Evolutionary conservation across 2,888 invertebrate species (phyloP).

Genomic region (Panopea generosa): DNA sequence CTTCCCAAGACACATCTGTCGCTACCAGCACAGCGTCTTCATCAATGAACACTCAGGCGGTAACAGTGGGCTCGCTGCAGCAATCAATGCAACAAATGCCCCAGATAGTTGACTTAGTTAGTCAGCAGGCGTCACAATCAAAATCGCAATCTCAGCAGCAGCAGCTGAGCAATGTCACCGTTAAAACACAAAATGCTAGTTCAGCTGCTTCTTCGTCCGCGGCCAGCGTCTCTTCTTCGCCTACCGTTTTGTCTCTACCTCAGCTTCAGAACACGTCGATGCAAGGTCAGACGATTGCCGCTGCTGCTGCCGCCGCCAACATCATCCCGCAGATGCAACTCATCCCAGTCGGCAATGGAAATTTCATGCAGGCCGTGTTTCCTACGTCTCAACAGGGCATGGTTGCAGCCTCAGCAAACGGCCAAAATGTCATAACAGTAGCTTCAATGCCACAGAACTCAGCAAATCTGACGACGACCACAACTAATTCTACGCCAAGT

Average conservation of each 20-base stretch:
- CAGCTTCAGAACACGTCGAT: constrained; percentile 47
- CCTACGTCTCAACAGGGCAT: constrained; percentile 59
- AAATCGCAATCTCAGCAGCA: constrained; percentile 15
- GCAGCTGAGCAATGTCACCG: constrained; percentile 2
- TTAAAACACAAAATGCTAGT: constrained; percentile 7
- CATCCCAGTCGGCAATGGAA: constrained; percentile 70
- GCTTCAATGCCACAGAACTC: constrained; percentile 68
- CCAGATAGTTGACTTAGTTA: constrained; percentile 35
- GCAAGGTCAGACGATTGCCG: constrained; percentile 66
- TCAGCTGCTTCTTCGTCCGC: constrained; percentile 26
- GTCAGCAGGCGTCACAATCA: constrained; percentile 26
- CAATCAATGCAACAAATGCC: constrained; percentile 9
- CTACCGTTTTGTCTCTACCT: constrained; percentile 44
- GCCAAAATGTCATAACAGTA: constrained; percentile 35
- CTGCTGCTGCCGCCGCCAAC: constrained; percentile 66
- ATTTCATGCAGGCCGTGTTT: constrained; percentile 70
- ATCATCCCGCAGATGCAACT: constrained; percentile 71
- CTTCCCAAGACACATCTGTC: constrained; percentile 40
- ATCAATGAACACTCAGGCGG: constrained; percentile 8
- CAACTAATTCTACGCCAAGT: constrained; percentile 63
- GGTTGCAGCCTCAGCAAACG: constrained; percentile 50
- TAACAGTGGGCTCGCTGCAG: constrained; percentile 17
- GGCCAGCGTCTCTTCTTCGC: constrained; percentile 10
- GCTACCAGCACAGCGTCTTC: constrained; percentile 22
- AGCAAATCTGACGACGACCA: constrained; percentile 54